Percentiles rank a stretch among this genome's conserved stretches.
These are phyloP conservation scores for Poecilia velifera DNA, from an alignment of 2,797 vertebrate genomes.

Conservation along the genomic window DNA sequence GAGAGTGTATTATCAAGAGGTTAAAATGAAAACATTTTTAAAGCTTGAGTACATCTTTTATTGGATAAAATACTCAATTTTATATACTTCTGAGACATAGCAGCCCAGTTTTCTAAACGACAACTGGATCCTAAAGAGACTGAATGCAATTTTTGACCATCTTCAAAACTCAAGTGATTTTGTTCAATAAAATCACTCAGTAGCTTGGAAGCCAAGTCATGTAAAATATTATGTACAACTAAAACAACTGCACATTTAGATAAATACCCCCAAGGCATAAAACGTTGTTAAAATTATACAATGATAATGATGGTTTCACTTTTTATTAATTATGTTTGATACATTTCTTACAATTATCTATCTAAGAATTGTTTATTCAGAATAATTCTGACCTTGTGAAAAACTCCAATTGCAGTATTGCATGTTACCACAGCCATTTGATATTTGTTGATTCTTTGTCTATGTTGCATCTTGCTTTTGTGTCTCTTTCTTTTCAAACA, in stretches of 20 bases:
- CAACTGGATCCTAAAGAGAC: neutral
- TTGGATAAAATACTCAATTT: neutral
- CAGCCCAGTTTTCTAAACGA: neutral
- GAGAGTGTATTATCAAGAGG: neutral
- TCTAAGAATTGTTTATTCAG: neutral
- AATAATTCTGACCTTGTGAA: neutral
- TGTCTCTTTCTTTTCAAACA: neutral
- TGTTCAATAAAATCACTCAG: neutral
- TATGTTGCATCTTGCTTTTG: neutral
- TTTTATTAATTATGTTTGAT: neutral
- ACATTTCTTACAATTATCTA: neutral
- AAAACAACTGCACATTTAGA: neutral
- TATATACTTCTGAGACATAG: neutral
- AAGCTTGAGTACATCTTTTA: neutral
- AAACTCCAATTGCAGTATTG: neutral
- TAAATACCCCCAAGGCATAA: neutral
- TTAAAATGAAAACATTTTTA: neutral
- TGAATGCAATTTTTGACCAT: neutral
- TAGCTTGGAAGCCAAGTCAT: neutral
- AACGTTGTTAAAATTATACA: neutral
- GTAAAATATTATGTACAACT: neutral
- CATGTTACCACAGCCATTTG: neutral
- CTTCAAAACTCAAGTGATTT: neutral
- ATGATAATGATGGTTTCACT: neutral
- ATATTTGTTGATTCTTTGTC: neutral